Conservation (phyloP, 1,140 invertebrate species). For the Myzus persicae region DNA sequence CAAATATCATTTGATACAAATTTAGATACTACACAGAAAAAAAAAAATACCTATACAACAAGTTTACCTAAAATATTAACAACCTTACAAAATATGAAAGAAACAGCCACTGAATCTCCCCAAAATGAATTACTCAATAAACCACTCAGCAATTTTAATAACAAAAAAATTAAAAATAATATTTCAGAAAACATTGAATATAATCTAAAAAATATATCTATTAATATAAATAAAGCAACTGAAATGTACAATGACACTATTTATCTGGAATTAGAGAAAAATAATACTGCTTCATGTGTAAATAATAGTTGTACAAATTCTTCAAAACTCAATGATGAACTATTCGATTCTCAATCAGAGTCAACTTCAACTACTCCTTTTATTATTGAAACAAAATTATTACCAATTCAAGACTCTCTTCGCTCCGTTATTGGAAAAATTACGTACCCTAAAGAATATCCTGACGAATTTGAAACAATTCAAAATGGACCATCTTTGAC, state of each 20-base stretch:
- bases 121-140: background rate
- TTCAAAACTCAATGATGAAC: constrained; percentile 19
- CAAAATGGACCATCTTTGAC: constrained; percentile 59
- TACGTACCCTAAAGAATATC: constrained; percentile 60
- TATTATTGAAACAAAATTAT: constrained; percentile 48
- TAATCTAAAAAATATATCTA: background rate
- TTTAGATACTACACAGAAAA: background rate
- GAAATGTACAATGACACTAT: constrained; percentile 6
- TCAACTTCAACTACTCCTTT: constrained; percentile 35
- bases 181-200: constrained; percentile 7
- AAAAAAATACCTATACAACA: background rate
- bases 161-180: background rate
- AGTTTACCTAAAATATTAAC: background rate
- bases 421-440: constrained; percentile 29
- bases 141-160: background rate
- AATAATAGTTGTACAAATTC: constrained; percentile 15
- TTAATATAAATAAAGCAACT: background rate
- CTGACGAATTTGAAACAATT: constrained; percentile 60
- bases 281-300: background rate
- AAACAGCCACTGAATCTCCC: background rate
- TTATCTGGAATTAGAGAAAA: background rate
- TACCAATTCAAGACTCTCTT: background rate
- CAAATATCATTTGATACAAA: background rate
- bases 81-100: background rate
- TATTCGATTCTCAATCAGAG: background rate